A percentile compares a stretch with the other conserved stretches of the same genome.
phyloP scores from a whole-genome alignment of 92 coral and sea anemone species.

The Anthopleura xanthogrammica region DNA sequence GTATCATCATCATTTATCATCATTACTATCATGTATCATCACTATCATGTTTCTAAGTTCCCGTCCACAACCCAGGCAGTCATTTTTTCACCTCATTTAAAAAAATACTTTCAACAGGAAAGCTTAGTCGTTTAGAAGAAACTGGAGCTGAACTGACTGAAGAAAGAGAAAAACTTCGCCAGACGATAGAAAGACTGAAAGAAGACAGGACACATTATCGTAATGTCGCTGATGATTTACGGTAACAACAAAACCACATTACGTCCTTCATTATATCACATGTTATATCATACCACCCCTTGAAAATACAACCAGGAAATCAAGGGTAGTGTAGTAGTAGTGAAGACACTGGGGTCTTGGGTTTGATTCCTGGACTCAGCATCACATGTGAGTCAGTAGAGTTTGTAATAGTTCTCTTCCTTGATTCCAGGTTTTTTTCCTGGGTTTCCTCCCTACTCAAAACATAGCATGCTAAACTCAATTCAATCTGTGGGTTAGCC shows the following conservation, averaged over 20 bases:
- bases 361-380: neutral
- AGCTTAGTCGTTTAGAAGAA: conserved; percentile 56
- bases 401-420: neutral
- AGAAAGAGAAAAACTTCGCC: conserved; percentile 69
- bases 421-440: neutral
- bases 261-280: too few species aligned
- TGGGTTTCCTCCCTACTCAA: neutral
- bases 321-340: too few species aligned
- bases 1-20: neutral
- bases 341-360: too few species aligned
- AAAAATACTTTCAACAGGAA: conserved; percentile 27
- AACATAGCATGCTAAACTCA: too few species aligned
- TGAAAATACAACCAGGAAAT: neutral
- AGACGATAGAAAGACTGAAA: conserved; percentile 79
- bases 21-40: neutral
- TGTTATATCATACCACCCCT: neutral
- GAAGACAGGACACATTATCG: conserved; percentile 92
- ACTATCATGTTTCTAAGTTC: neutral
- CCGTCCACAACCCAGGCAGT: too few species aligned
- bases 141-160: conserved; percentile 66
- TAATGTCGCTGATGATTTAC: conserved; percentile 77
- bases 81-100: neutral
- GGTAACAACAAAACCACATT: conserved; percentile 37
- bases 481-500: too few species aligned
- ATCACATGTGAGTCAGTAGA: neutral